A percentile compares a stretch with the other conserved stretches of the same genome.
Conservation (phyloP, 2,797 vertebrate genomes). For the Leptodactylus fallax region DNA sequence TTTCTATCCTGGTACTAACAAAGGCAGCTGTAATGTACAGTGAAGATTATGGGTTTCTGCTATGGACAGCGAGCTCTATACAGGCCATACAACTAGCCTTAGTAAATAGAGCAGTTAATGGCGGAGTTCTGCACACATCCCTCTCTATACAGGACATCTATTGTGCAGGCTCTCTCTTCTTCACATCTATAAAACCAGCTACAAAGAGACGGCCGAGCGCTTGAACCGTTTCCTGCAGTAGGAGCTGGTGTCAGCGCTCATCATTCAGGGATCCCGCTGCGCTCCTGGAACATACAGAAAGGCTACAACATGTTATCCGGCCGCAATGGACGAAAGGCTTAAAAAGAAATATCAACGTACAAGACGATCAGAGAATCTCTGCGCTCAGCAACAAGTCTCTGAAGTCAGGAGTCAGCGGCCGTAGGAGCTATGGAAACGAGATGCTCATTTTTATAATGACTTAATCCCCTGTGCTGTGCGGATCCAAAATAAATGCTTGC, state of each 20-base stretch:
- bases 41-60: too few species aligned
- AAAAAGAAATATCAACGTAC: constrained; percentile 7
- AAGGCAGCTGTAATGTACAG: too few species aligned
- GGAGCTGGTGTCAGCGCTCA: neutral
- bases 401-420: constrained; percentile 11
- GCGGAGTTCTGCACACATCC: neutral
- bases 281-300: neutral
- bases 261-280: constrained; percentile 6
- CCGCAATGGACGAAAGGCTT: neutral
- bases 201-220: neutral
- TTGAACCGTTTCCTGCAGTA: neutral
- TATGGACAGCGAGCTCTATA: too few species aligned
- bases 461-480: constrained; percentile 8
- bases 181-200: neutral
- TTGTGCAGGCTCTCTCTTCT: neutral
- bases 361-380: constrained; percentile 2
- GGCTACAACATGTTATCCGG: neutral
- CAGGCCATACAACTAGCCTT: too few species aligned
- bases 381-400: constrained; percentile 16
- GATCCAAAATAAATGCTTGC: neutral
- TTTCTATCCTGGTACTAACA: too few species aligned
- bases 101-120: neutral
- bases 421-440: neutral
- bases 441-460: constrained; percentile 31
- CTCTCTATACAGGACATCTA: neutral